phyloP scores from a whole-genome alignment of 2,888 invertebrate genomes.

The Camponotus fellah region DNA sequence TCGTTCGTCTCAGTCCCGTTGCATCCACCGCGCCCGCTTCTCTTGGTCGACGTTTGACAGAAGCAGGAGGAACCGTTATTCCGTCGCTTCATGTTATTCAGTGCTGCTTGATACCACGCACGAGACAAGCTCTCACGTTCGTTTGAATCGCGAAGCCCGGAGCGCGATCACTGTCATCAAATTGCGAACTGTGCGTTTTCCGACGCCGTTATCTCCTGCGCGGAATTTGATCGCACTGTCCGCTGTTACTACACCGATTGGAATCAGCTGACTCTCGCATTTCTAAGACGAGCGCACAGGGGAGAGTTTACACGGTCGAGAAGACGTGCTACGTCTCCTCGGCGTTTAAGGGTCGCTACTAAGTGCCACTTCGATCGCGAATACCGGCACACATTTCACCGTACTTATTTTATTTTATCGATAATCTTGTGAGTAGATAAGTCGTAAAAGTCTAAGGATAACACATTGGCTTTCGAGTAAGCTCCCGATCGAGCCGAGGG shows the following conservation, averaged over 20 bases:
- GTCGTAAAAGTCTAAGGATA: background rate
- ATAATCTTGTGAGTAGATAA: background rate
- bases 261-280: conserved; percentile 63
- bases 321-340: background rate
- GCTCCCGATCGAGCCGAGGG: conserved; percentile 1
- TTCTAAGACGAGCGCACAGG: conserved; percentile 46
- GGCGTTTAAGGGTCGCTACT: conserved; percentile 8
- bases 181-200: conserved; percentile 28
- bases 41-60: conserved; percentile 73
- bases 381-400: background rate
- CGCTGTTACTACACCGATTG: conserved; percentile 35
- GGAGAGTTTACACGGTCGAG: conserved; percentile 1
- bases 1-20: conserved; percentile 85
- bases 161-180: conserved; percentile 63
- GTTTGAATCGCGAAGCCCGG: conserved; percentile 61
- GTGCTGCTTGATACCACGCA: conserved; percentile 49
- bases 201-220: conserved; percentile 61
- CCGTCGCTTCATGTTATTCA: conserved; percentile 77
- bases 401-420: conserved; percentile 4
- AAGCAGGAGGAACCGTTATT: conserved; percentile 76
- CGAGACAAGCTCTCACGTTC: conserved; percentile 53
- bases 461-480: background rate
- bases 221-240: conserved; percentile 28
- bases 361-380: conserved; percentile 24
- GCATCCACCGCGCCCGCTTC: conserved; percentile 84